Base-by-base conservation (phyloP, 2,113 vertebrate species). In the Tyrannus savana region DNA sequence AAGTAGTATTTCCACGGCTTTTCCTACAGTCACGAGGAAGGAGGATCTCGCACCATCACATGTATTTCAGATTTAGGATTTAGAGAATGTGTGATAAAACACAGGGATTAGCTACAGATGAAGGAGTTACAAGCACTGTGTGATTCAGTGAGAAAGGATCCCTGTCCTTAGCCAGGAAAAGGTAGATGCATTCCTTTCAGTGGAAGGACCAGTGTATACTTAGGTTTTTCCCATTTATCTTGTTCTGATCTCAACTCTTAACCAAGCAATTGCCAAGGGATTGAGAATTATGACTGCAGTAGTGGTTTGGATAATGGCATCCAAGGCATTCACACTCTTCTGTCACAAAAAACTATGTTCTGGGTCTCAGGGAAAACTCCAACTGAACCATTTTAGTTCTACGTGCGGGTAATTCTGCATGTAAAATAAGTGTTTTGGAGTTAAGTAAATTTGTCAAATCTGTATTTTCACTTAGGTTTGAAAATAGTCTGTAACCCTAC, bases 301-400 rank as follows among this genome's bases (percentile, higher is more conserved):
- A 23, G 13, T 47, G 87, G 22, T 53, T 76, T 81, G 46, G 55
- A 21, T 62, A 58, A 62, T 31, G 23, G 22, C 55, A 46, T 8
- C 11, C 15, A 66, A 39, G 23, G 28, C 17, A 41, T 25, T 30
- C 0, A 0, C 35, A 30, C 19, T 55, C 7, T 49, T 79, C 46
- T 2, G 5, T 77, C 50, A 21, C 24, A 66, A 30, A 28, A 39
- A 60, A 81, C 10, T 25, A 6, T 84, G 49, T 77, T 49, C 50
- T 60, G n/a, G 4, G 4, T 41, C 14, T n/a, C 13, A 35, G 27
- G n/a, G 22, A 89, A 33, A 90, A 16, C 50, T 44, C 59, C 55
- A 46, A 63, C 39, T 66, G 52, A 76, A 12, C 5, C 53, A 23
- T 14, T 90, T 33, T 50, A 10, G 39, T 50, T 87, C n/a, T 42